Percentiles rank a stretch among this genome's conserved stretches.
These are phyloP conservation scores for Acomys russatus DNA, from an alignment of 2,797 vertebrate species.

Conservation along the genomic window DNA sequence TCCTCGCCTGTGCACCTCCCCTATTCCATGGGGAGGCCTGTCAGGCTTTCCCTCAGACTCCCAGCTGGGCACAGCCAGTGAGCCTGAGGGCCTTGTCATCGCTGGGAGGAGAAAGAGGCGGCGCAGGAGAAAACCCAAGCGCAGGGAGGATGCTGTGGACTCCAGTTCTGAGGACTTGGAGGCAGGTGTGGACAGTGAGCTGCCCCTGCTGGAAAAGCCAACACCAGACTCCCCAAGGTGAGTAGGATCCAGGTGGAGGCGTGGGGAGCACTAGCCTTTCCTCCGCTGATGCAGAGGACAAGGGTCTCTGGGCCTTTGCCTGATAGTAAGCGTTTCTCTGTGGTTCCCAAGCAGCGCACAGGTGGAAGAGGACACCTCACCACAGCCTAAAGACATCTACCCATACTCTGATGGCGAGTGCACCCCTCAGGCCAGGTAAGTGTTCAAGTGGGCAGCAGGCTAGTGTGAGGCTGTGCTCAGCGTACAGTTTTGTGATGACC, in stretches of 20 bases:
- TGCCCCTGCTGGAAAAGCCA: slow-evolving; percentile 76
- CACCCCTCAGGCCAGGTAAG: slow-evolving; percentile 83
- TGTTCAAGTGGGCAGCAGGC: background rate
- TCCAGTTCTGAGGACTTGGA: slow-evolving; percentile 88
- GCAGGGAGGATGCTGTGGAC: slow-evolving; percentile 82
- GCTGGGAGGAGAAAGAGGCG: slow-evolving; percentile 88
- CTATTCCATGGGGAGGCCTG: slow-evolving; percentile 88
- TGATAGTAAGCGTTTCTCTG: slow-evolving; percentile 84
- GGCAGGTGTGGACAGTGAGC: slow-evolving; percentile 82
- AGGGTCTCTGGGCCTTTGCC: slow-evolving; percentile 48
- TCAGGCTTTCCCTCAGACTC: slow-evolving; percentile 57
- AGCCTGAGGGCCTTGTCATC: slow-evolving; percentile 36
- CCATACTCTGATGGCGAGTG: slow-evolving; percentile 93
- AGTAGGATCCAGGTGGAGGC: slow-evolving; percentile 37
- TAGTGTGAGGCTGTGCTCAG: background rate
- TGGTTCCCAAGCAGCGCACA: slow-evolving; percentile 83
- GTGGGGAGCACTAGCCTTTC: background rate
- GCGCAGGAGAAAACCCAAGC: slow-evolving; percentile 89
- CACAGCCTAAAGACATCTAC: slow-evolving; percentile 85
- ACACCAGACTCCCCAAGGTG: slow-evolving; percentile 87
- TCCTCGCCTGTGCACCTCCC: slow-evolving; percentile 92
- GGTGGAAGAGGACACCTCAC: slow-evolving; percentile 68
- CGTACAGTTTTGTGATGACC: background rate
- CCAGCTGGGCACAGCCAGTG: slow-evolving; percentile 48
- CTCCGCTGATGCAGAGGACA: background rate